phyloP scores from a whole-genome alignment of 1,140 invertebrate species.

The Drosophila bifasciata region DNA sequence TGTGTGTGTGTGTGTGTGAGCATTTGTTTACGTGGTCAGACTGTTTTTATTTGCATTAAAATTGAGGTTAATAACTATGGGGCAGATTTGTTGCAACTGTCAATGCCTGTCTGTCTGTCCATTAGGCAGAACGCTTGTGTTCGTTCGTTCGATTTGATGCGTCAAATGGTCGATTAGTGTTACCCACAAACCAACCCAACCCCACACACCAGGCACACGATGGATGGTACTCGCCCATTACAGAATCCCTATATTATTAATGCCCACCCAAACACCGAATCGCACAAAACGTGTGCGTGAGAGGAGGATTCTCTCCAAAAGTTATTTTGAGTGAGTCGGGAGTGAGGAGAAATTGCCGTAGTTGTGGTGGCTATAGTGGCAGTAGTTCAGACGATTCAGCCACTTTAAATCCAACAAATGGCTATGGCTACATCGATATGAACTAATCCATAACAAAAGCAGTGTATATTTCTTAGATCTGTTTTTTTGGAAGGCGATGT shows the following conservation, averaged over 20 bases:
- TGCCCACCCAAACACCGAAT: background rate
- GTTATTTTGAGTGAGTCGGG: constrained; percentile 16
- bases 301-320: background rate
- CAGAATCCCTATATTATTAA: constrained; percentile 40
- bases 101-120: constrained; percentile 57
- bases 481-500: too few relatives aligned
- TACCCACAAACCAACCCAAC: too few relatives aligned
- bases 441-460: too few relatives aligned
- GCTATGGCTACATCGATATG: too few relatives aligned
- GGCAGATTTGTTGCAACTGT: constrained; percentile 62
- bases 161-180: constrained; percentile 56
- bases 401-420: too few relatives aligned
- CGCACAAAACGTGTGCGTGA: too few relatives aligned
- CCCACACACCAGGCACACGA: background rate
- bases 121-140: constrained; percentile 50
- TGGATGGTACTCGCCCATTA: background rate
- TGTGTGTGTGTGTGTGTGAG: background rate
- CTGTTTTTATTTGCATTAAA: constrained; percentile 62
- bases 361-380: too few relatives aligned
- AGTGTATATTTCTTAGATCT: too few relatives aligned
- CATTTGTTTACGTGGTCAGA: constrained; percentile 49
- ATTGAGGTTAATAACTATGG: constrained; percentile 72
- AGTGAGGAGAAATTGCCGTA: too few relatives aligned
- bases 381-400: too few relatives aligned
- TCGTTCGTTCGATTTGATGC: constrained; percentile 48